These are phyloP conservation scores for Cromileptes altivelis DNA, from an alignment of 2,113 vertebrate genomes.

Conservation along the genomic window DNA sequence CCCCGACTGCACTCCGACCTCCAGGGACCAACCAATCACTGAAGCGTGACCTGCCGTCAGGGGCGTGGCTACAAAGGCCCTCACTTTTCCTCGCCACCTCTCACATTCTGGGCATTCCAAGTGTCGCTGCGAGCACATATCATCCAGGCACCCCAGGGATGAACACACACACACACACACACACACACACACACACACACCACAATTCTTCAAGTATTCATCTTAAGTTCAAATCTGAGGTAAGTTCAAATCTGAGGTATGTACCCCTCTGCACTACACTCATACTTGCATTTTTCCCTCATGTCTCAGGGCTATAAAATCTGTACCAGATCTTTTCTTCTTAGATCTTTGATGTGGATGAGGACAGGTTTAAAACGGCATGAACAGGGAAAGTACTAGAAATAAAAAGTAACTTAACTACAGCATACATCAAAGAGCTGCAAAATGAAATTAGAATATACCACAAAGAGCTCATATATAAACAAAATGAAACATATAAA, in stretches of 20 bases:
- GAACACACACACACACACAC: conserved; percentile 18
- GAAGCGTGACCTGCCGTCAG: conserved; percentile 78
- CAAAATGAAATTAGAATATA: background rate
- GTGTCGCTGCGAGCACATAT: conserved; percentile 66
- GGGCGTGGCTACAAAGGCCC: conserved; percentile 60
- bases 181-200: background rate
- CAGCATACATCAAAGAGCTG: background rate
- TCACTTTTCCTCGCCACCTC: conserved; percentile 45
- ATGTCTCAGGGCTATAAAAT: too few relatives aligned
- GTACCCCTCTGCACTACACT: too few relatives aligned
- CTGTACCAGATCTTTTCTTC: background rate
- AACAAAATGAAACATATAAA: background rate
- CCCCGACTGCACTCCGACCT: conserved; percentile 79
- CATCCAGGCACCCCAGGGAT: conserved; percentile 41
- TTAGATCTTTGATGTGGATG: background rate
- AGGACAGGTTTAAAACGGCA: background rate
- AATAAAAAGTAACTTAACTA: background rate
- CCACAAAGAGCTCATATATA: background rate
- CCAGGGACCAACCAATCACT: conserved; percentile 72
- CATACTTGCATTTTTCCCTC: too few relatives aligned
- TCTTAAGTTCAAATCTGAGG: background rate
- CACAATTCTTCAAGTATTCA: background rate
- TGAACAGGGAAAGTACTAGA: background rate
- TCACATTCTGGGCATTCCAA: conserved; percentile 84
- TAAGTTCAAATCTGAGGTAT: background rate